phyloP scores from a whole-genome alignment of 2,113 vertebrate species.

The Cynopterus brachyotis region DNA sequence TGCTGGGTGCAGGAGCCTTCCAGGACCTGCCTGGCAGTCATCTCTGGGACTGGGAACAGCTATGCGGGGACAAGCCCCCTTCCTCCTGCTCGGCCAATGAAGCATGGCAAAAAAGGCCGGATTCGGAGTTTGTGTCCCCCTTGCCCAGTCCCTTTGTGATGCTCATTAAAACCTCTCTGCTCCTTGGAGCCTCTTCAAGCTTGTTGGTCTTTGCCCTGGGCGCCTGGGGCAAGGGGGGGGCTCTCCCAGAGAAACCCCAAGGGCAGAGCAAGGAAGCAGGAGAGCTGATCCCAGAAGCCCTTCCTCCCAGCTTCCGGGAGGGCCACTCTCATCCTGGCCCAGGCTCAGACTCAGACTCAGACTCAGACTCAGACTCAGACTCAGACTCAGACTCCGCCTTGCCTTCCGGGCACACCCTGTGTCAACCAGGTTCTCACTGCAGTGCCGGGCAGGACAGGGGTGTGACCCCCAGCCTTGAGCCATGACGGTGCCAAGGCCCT shows the following conservation, averaged over 20 bases:
- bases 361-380: not conserved
- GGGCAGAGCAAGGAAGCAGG: not conserved
- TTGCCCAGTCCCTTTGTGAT: not conserved
- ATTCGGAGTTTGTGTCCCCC: constrained; percentile 31
- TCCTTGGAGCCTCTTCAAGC: not conserved
- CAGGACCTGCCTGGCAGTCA: not conserved
- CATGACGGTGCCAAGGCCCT: not conserved
- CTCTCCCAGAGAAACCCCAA: not conserved
- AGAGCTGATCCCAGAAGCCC: not conserved
- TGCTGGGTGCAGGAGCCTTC: not conserved
- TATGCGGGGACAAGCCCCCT: not conserved
- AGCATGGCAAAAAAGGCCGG: constrained; percentile 43
- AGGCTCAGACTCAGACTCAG: not conserved
- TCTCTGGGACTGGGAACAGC: not conserved
- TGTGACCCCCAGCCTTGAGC: not conserved
- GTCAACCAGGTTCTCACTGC: not conserved
- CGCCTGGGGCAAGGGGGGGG: not conserved
- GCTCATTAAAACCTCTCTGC: constrained; percentile 4
- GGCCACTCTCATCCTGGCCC: not conserved
- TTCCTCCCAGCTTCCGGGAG: not conserved
- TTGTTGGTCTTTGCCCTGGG: not conserved
- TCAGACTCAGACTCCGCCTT: not conserved
- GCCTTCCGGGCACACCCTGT: not conserved
- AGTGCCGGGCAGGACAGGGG: not conserved
- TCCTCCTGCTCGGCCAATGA: not conserved